These are phyloP conservation scores for Tachina lurida DNA, from an alignment of 2,888 invertebrate species.

Conservation along the genomic window DNA sequence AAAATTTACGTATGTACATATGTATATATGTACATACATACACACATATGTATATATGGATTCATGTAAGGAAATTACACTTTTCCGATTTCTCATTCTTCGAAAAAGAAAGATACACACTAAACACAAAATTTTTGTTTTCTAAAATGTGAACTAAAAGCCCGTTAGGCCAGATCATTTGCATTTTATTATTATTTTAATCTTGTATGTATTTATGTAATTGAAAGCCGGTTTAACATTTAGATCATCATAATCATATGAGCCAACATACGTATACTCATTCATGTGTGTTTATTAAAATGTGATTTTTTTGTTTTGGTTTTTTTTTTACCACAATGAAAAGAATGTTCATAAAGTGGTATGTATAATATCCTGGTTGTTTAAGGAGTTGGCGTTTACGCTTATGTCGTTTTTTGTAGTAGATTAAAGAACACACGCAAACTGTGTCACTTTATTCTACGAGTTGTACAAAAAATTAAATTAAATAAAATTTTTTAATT, in stretches of 20 bases:
- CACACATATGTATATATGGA: background rate
- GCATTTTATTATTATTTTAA: slow-evolving; percentile 24
- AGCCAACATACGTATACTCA: background rate
- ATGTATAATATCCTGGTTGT: background rate
- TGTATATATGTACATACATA: background rate
- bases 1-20: too few relatives aligned
- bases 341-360: background rate
- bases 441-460: too few relatives aligned
- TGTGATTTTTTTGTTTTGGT: too few relatives aligned
- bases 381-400: background rate
- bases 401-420: too few relatives aligned
- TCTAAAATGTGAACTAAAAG: slow-evolving; percentile 26
- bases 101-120: too few relatives aligned
- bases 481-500: too few relatives aligned
- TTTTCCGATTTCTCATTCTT: background rate
- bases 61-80: background rate
- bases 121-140: background rate
- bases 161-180: slow-evolving; percentile 44
- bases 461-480: too few relatives aligned
- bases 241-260: slow-evolving; percentile 18
- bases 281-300: too few relatives aligned
- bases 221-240: slow-evolving; percentile 64
- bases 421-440: too few relatives aligned
- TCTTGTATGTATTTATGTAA: slow-evolving; percentile 41
- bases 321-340: too few relatives aligned